Evolutionary conservation across 2,113 vertebrate species (phyloP), one percentile per base, ranked within the genome.

Genomic region (Otis tarda): DNA sequence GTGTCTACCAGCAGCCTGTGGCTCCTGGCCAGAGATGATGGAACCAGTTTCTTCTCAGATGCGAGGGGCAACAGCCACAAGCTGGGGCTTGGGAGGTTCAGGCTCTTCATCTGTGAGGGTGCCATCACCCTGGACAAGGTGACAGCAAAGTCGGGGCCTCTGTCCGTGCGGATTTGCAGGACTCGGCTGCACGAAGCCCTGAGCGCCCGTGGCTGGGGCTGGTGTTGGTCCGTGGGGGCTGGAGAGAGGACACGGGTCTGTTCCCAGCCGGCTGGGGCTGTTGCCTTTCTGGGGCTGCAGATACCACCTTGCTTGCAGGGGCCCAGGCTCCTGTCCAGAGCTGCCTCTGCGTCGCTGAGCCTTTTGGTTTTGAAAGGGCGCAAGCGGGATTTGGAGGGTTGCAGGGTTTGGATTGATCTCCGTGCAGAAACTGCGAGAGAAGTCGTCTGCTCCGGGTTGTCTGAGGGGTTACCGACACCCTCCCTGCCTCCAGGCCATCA

Each of bases 371-470:
- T 16, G 67, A 35, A 24, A 2, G 11, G 33, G 27, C 7, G 1
- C 13, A 11, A 6, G 67, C 2, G 7, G 53, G 33, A 77, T 53
- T 28, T 52, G 2, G 47, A 23, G 76, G 10, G 17, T 7, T 70
- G 79, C 16, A 43, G 65, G 45, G n/a, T 49, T 39, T 83, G 68
- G 24, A 2, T 16, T 59, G 74, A 14, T 63, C 18, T 70, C 1
- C 1, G 45, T 74, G 55, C n/a, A 83, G 73, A 64, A 81, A 24
- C 49, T 9, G 9, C 3, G 28, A 28, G 37, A 52, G 28, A 19
- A 49, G 19, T 31, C 0, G 0, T 28, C 49, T 69, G 61, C 33
- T 20, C 10, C 0, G 4, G 17, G 20, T 39, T 0, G 2, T 12
- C 33, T 1, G 5, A 10, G 31, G 56, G 10, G 4, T 21, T 52